Base-by-base conservation (phyloP, 2,113 vertebrate genomes). In the Hippoglossus stenolepis region DNA sequence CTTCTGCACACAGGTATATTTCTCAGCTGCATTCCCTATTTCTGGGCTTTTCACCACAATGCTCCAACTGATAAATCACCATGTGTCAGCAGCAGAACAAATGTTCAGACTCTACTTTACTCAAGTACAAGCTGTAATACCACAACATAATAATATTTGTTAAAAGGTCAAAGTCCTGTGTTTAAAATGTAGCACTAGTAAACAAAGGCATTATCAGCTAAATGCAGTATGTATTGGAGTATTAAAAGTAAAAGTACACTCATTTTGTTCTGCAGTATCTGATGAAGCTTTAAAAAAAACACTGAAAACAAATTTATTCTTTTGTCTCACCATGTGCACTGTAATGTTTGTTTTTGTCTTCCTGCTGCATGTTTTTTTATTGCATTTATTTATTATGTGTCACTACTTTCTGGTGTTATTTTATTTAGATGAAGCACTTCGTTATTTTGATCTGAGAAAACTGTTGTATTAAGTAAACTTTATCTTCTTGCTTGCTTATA, bases 21-120 rank as follows among this genome's bases (percentile, higher is more conserved):
- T 80, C 56, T 79, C 56, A 31, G 67, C 51, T 65, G 51, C 43
- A 21, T 64, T 81, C 24, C 21, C n/a, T 74, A 43, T 35, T 57
- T 68, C 57, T 77, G 60, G n/a, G 28, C 12, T 74, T 79, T 73
- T 66, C 18, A 78, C 24, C 12, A 28, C 12, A 8, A 51, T 79
- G 28, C 31, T 80, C 28, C 49, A 78, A 23, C 11, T 56, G 13
- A 28, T 63, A 66, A 53, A 79, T 77, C 62, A 66, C 18, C 59
- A 23, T 0, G 58, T 40, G 82, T 40, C 21, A n/a, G 53, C 4
- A 12, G 45, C 40, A 26, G 28, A 70, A 21, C 17, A 45, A 59
- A 28, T 49, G 26, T 35, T 61, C 18, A 54, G 20, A 65, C 17
- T 15, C 49, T 59, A 12, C 28, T 31, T 31, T 31, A 31, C 24